Base-by-base conservation (phyloP, 2,797 vertebrate genomes). In the Pampus argenteus region DNA sequence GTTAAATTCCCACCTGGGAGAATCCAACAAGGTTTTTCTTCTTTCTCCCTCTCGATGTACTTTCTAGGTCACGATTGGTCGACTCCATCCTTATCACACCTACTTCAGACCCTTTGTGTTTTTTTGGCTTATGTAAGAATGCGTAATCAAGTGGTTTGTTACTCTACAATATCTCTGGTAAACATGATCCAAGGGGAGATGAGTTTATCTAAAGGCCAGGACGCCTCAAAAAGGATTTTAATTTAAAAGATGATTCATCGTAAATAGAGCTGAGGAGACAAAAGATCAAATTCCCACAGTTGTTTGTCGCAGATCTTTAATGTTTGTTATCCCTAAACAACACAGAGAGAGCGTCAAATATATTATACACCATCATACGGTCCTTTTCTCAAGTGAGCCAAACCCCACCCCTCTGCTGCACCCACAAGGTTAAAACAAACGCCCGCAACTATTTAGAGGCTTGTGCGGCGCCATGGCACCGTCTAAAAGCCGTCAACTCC, bases 31-130 rank as follows among this genome's bases (percentile, higher is more conserved):
- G 62, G 65, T 73, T 70, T 72, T 65, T 66, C 60, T 50, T 71
- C 69, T 77, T 50, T 71, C 69, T 77, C 11, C 48, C 14, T 66
- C 75, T 64, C 64, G 40, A 66, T 66, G 23, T 64, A 73, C 51
- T 83, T 88, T 91, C 79, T 85, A 81, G 84, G 78, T 84, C 84
- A 82, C 1, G 6, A 68, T 49, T 81, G 56, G 78, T 55, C 17
- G 54, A 74, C 71, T 84, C 63, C 69, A 76, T 59, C 28, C 49
- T 74, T 51, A 73, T 76, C 78, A 51, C 62, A 50, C 70, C 62
- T 48, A 59, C 50, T 64, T 51, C 69, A 71, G 48, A 63, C 49
- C 54, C 44, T 78, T 75, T 76, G 64, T 76, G 38, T 34, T 34
- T 44, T 74, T 62, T 71, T 5, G 44, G 73, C 80, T 88, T 79